Evolutionary conservation across 2,888 invertebrate genomes (phyloP), one percentile per base, ranked within the genome.

Genomic region (Cynaeus angustus): DNA sequence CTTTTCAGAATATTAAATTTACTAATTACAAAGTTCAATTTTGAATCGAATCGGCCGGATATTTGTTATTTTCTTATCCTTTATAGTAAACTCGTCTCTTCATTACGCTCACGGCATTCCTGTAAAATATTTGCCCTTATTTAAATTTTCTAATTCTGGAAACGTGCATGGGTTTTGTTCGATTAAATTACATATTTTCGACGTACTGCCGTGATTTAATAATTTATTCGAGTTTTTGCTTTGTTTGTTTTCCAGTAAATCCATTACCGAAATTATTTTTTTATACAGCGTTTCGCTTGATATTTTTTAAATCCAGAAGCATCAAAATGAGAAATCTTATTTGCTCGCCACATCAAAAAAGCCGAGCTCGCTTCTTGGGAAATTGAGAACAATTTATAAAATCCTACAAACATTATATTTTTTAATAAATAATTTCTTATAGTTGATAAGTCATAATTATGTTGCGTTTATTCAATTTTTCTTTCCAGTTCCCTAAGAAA

Each of bases 1-100:
- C 77, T 76, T 78, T 79, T 78, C 75, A 67, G 77, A 77, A 78
- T 79, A 79, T 79, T 80, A 79, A 80, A 80, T 79, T 80, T 76
- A 62, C 68, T 79, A 79, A 80, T 79, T 80, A 75, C 77, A 75
- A 77, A 77, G 77, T 78, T 78, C 75, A 74, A 79, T 77, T 78
- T 76, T 70, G 73, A 77, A 72, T 76, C 76, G 74, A 72, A 78
- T 78, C 74, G 61, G 70, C 75, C 76, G 78, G 78, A 77, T 77
- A 76, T 78, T 78, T 78, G 77, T 74, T 76, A 71, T 70, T 75
- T 74, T 78, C 77, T 74, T 75, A 69, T 9, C 65, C 62, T 56
- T 65, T 28, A 16, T 46, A 5, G 21, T 14, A 50, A 10, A 3
- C 10, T 21, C 21, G 21, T 16, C 46, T 46, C 46, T 46, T 13